Evolutionary conservation across 2,113 vertebrate genomes (phyloP).

Genomic region (Apodemus speciosus): DNA sequence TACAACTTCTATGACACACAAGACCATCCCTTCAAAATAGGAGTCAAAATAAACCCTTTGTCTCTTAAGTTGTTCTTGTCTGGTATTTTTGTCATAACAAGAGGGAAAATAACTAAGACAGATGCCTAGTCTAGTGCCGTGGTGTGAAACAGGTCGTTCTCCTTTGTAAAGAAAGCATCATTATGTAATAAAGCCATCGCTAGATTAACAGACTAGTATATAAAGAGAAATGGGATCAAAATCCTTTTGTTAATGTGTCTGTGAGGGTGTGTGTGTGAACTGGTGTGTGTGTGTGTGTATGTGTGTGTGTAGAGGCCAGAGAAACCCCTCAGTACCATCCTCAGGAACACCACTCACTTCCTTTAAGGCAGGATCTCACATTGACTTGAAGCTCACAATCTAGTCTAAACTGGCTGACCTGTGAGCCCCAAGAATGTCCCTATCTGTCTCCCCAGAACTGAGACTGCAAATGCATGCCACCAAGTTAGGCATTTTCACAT

Average conservation of each 20-base stretch:
- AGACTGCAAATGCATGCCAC: background rate
- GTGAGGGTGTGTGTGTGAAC: no score
- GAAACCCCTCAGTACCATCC: background rate
- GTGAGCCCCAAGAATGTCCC: background rate
- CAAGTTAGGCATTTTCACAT: background rate
- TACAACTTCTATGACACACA: background rate
- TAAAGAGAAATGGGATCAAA: background rate
- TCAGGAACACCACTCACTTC: background rate
- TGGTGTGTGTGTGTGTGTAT: background rate
- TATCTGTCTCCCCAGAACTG: background rate
- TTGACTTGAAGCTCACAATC: no score
- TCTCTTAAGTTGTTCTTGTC: background rate
- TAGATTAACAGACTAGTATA: background rate
- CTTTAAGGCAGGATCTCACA: background rate
- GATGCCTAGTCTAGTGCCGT: background rate
- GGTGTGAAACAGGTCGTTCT: background rate
- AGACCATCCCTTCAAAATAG: background rate
- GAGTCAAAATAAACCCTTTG: background rate
- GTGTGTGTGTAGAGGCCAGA: background rate
- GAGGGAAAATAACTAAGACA: background rate
- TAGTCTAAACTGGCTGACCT: background rate
- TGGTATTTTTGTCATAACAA: background rate
- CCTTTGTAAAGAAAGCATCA: background rate
- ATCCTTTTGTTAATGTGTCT: background rate
- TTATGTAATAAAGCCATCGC: background rate